Base-by-base conservation (phyloP, 1,140 invertebrate species). In the Drosophila sturtevanti region DNA sequence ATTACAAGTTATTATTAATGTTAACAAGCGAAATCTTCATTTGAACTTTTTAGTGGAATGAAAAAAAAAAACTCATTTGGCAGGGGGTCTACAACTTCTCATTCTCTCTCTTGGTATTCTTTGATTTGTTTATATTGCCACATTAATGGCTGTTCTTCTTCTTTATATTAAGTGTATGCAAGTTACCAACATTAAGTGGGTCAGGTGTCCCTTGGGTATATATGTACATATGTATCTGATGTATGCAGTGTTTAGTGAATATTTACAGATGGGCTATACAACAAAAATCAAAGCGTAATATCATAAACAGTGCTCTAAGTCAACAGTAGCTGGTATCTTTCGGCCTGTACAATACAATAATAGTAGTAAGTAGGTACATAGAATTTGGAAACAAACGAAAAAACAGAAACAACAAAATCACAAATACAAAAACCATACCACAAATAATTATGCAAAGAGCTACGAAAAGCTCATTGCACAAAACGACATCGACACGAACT, bases 1-100 rank as follows among this genome's bases (percentile, higher is more conserved):
- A 86, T 86, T 86, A 86, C 84, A 86, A 86, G 82, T 82, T 86
- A 86, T 86, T 86, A 86, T 86, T 86, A 86, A 86, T 86, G 82
- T 86, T 86, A 86, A 86, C 82, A 86, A 86, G 82, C 82, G 82
- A 86, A 86, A 86, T 87, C 82, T 59, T 60, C 62, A 58, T 48
- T 48, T 70, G 68, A 76, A 79, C 75, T 72, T 74, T 72, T 67
- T 56, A 62, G 72, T 76, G 82, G 24, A 55, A 86, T 2, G 4
- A 24, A 24, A 31, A 31, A 31, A 6, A 31, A 86, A 82, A 48
- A 77, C 82, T 81, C 77, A 86, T 86, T 86, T 87, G 76, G 74
- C 82, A 76, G 75, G 71, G 82, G 82, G 65, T 70, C 79, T 59
- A 35, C 38, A 52, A 18, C 48, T 35, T 11, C 31, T 21, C 18